phyloP scores from a whole-genome alignment of 2,888 invertebrate species.

The Andrena praecox region DNA sequence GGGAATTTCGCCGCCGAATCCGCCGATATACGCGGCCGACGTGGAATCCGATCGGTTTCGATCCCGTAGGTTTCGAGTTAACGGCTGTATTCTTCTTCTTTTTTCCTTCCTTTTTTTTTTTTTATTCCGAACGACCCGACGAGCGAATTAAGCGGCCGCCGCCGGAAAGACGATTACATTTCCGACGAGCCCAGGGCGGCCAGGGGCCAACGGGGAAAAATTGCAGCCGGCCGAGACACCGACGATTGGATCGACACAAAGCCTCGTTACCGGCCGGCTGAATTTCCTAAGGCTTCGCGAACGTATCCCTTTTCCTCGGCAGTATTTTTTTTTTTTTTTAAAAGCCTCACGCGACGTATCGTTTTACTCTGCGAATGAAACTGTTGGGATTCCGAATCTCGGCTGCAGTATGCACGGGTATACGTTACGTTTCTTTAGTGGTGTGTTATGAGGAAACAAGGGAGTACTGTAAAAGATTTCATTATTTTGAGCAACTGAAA shows the following conservation, averaged over 20 bases:
- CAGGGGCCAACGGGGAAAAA: conserved; percentile 40
- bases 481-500: too few species aligned
- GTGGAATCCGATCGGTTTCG: conserved; percentile 62
- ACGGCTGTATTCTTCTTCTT: conserved; percentile 11
- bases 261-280: conserved; percentile 52
- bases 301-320: conserved; percentile 19
- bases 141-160: conserved; percentile 56
- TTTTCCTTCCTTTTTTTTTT: conserved; percentile 6
- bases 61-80: conserved; percentile 55
- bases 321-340: background rate
- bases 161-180: conserved; percentile 63
- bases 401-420: background rate
- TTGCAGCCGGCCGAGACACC: conserved; percentile 39
- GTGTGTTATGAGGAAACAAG: too few species aligned
- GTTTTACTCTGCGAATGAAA: background rate
- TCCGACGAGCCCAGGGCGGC: conserved; percentile 42
- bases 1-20: conserved; percentile 37
- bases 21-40: conserved; percentile 23
- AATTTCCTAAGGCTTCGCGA: conserved; percentile 54
- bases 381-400: background rate
- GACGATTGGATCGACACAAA: conserved; percentile 56
- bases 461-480: too few species aligned
- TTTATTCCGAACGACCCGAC: conserved; percentile 2
- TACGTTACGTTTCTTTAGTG: background rate
- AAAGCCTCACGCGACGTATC: conserved; percentile 12